Percentiles rank a stretch among this genome's conserved stretches.
phyloP scores from a whole-genome alignment of 2,113 vertebrate genomes.

The Syrrhaptes paradoxus region DNA sequence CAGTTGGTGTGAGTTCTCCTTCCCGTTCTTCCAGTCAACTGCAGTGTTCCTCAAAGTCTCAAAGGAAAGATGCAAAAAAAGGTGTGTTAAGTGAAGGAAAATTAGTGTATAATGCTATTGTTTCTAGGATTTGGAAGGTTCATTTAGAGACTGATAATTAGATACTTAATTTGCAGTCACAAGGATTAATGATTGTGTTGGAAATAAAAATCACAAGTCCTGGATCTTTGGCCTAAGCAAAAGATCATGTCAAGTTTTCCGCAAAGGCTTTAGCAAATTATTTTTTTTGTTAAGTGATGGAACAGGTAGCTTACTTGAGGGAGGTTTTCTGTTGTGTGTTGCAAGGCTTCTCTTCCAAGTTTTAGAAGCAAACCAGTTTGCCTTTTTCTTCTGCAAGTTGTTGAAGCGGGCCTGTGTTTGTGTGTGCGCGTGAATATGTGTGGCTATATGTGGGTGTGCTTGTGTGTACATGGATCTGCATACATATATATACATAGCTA shows the following conservation, averaged over 20 bases:
- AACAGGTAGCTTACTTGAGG: neutral
- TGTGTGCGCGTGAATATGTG: rapidly evolving
- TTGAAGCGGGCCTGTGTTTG: neutral
- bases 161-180: neutral
- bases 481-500: rapidly evolving
- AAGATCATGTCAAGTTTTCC: neutral
- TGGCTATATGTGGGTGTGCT: neutral
- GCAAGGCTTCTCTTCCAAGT: neutral
- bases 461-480: neutral
- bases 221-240: neutral
- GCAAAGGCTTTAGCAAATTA: neutral
- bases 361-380: neutral
- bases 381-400: neutral
- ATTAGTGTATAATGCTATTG: neutral
- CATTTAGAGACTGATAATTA: neutral
- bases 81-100: neutral
- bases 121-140: neutral
- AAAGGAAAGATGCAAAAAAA: neutral
- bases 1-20: neutral
- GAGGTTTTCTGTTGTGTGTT: neutral
- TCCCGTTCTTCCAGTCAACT: neutral
- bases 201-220: neutral
- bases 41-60: neutral
- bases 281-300: neutral
- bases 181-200: neutral